phyloP scores from a whole-genome alignment of 2,888 invertebrate species.

The Ormyrus rosae region DNA sequence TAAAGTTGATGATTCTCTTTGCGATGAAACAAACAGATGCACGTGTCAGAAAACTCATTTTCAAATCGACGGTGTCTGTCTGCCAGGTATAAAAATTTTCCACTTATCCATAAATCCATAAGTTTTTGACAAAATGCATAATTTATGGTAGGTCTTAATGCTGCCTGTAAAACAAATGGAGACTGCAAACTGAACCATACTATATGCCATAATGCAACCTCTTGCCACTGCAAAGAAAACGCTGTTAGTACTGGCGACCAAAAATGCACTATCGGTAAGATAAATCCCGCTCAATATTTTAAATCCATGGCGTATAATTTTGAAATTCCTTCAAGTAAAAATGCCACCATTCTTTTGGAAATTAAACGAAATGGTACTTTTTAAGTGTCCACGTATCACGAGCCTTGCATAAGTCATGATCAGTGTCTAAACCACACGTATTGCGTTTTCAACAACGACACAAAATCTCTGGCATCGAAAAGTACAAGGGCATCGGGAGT shows the following conservation, averaged over 20 bases:
- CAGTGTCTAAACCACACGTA: slow-evolving; percentile 57
- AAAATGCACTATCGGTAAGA: slow-evolving; percentile 61
- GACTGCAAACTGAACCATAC: slow-evolving; percentile 59
- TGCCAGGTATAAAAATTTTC: slow-evolving; percentile 57
- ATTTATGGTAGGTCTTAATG: slow-evolving; percentile 59
- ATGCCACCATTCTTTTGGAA: no score
- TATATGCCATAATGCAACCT: slow-evolving; percentile 48
- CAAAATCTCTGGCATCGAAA: neutral
- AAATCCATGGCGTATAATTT: no score
- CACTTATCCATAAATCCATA: neutral
- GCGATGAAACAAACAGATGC: slow-evolving; percentile 55
- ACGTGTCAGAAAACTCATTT: slow-evolving; percentile 59
- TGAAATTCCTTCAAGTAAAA: no score
- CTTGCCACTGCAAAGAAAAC: slow-evolving; percentile 59
- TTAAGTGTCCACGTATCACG: slow-evolving; percentile 58
- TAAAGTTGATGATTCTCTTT: slow-evolving; percentile 47
- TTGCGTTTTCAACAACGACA: slow-evolving; percentile 41
- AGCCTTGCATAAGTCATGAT: slow-evolving; percentile 59
- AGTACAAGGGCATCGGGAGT: neutral
- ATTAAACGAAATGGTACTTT: neutral
- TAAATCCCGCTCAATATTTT: neutral
- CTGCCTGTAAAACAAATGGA: slow-evolving; percentile 50
- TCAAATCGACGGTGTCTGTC: slow-evolving; percentile 54
- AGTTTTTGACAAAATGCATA: neutral
- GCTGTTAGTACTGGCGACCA: slow-evolving; percentile 41